Conservation (phyloP, 1,140 invertebrate species). For the Drosophila eugracilis region DNA sequence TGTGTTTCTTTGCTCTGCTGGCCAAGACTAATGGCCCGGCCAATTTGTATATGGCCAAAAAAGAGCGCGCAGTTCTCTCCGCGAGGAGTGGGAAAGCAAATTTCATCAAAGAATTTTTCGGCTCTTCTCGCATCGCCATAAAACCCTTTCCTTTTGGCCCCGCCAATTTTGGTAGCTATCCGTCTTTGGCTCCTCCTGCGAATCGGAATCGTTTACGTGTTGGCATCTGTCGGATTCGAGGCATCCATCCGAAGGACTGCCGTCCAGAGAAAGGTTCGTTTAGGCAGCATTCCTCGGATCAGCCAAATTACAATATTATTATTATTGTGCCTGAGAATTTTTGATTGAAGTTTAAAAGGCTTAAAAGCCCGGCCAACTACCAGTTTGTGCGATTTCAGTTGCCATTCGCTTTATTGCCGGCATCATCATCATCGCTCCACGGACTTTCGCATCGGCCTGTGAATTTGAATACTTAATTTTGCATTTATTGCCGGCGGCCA, state of each 20-base stretch:
- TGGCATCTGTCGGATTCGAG: conserved; percentile 55
- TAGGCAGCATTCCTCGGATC: conserved; percentile 60
- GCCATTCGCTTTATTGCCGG: conserved; percentile 80
- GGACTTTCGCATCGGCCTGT: conserved; percentile 53
- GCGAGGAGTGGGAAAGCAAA: conserved; percentile 36
- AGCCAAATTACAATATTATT: conserved; percentile 79
- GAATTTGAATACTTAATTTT: conserved; percentile 80
- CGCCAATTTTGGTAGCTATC: conserved; percentile 60
- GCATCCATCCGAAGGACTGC: conserved; percentile 15
- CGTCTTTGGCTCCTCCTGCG: conserved; percentile 22
- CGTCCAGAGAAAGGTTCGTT: conserved; percentile 54
- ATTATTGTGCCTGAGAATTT: conserved; percentile 75
- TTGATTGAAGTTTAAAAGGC: conserved; percentile 78
- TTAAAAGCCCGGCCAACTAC: conserved; percentile 74
- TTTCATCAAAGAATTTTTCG: conserved; percentile 75
- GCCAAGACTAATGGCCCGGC: conserved; percentile 74
- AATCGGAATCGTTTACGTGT: conserved; percentile 73
- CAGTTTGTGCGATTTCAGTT: conserved; percentile 74
- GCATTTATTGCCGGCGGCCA: conserved; percentile 35
- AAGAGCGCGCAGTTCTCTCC: too few species aligned
- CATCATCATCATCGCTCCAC: conserved; percentile 59
- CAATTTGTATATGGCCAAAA: conserved; percentile 74
- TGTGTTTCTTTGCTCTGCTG: conserved; percentile 47
- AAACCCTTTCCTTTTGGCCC: conserved; percentile 38
- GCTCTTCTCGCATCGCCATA: conserved; percentile 72